These are phyloP conservation scores for Drosophila imparisetae DNA, from an alignment of 2,888 invertebrate species.

Conservation along the genomic window DNA sequence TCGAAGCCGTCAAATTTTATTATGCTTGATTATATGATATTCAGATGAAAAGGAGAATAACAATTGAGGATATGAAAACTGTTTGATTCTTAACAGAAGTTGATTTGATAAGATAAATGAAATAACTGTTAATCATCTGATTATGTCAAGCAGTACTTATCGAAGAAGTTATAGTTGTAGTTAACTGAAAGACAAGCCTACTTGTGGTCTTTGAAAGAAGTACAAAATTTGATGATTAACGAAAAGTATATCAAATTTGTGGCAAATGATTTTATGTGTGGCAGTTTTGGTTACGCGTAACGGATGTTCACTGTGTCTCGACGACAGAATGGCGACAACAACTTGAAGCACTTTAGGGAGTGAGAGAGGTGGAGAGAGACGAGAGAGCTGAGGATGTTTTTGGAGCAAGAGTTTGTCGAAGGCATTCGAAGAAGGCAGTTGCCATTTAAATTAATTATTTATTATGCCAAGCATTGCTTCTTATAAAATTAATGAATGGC, in stretches of 20 bases:
- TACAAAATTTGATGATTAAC: neutral
- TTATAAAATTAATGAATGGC: constrained; percentile 83
- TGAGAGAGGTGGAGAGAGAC: constrained; percentile 1
- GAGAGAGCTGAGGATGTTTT: neutral
- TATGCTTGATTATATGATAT: neutral
- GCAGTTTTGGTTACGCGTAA: constrained; percentile 14
- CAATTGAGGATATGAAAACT: no score
- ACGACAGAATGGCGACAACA: constrained; percentile 55
- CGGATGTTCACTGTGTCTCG: constrained; percentile 46
- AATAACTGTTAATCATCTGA: no score
- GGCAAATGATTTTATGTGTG: constrained; percentile 13
- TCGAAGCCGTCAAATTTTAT: neutral
- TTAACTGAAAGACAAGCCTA: neutral
- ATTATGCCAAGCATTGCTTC: constrained; percentile 80
- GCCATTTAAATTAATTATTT: constrained; percentile 83
- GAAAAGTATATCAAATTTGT: neutral
- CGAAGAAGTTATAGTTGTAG: neutral
- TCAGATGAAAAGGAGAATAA: neutral
- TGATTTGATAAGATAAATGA: no score
- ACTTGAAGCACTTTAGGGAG: constrained; percentile 27
- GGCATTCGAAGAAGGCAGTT: constrained; percentile 42
- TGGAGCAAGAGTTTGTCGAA: constrained; percentile 20
- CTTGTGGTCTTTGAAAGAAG: neutral
- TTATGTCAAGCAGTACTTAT: no score
- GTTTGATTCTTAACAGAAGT: no score